Conservation (phyloP, 2,888 invertebrate genomes). For the Limnephilus marmoratus region DNA sequence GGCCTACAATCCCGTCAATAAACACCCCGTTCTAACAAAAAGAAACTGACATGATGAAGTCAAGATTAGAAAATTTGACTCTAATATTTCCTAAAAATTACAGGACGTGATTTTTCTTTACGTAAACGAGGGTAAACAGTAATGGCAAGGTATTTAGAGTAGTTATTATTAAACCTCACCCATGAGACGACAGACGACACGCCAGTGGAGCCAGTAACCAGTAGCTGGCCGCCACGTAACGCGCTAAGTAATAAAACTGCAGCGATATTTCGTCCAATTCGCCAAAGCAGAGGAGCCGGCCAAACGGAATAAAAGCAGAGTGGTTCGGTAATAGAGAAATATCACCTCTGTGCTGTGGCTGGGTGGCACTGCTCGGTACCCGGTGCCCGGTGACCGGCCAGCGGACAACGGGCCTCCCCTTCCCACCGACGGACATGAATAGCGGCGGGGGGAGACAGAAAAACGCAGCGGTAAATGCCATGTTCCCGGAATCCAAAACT, state of each 20-base stretch:
- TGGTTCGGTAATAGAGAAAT: constrained; percentile 63
- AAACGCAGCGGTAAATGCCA: constrained; percentile 43
- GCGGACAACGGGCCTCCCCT: neutral
- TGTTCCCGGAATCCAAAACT: constrained; percentile 46
- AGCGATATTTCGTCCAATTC: constrained; percentile 62
- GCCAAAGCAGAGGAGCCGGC: constrained; percentile 60
- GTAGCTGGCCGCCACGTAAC: constrained; percentile 7
- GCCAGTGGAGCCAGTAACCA: neutral
- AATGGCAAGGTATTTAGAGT: neutral
- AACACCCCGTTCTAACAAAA: neutral
- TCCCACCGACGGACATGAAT: neutral
- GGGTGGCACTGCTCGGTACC: neutral
- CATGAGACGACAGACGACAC: neutral
- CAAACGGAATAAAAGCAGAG: constrained; percentile 53
- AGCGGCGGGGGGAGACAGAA: constrained; percentile 10
- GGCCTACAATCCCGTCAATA: no score
- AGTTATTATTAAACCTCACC: constrained; percentile 8
- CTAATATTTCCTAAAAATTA: neutral
- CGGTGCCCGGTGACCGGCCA: neutral
- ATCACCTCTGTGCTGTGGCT: constrained; percentile 59
- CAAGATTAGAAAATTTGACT: neutral
- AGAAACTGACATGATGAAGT: neutral
- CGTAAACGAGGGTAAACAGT: neutral
- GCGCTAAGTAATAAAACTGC: constrained; percentile 49
- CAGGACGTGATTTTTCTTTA: neutral